Evolutionary conservation across 2,797 vertebrate genomes (phyloP), one percentile per base, ranked within the genome.

Genomic region (Thunnus albacares): DNA sequence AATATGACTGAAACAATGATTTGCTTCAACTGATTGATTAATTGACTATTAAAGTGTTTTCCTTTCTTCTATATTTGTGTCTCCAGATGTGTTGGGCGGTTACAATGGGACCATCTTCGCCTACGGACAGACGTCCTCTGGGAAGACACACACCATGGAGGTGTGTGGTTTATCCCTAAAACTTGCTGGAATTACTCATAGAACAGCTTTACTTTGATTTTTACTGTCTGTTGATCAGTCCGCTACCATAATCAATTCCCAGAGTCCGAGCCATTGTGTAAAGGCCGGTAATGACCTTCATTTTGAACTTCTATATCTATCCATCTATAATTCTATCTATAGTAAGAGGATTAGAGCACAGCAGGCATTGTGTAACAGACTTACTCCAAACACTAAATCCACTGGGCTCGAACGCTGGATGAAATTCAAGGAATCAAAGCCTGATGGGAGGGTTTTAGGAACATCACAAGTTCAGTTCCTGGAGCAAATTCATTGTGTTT

Each of bases 111-210:
- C 97, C 0, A 97, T 98, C 92, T 98, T 98, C 64, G 97, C 97
- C 2, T 98, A 98, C 2, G 97, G 97, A 28, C 97, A 98, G 91
- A 98, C 97, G 0, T 97, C 97, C 2, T 98, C 97, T 20, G 97
- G 97, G 80, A 98, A 98, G 90, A 98, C 97, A 0, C 97, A 98
- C 84, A 98, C 97, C 0, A 98, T 98, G 97, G 97, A 98, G 97
- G 97, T 97, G 90, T 83, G 85, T 13, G 0, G 30, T 33, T 33
- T 33, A 33, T 33, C 6, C 5, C 30, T 6, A 6, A 5, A 47
- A 47, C 15, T 15, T 15, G 4, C 43, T 45, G 43, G 43, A 45
- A 14, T 45, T 4, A 10, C 9, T 41, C 38, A 41, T 6, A 45
- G 13, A 45, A 2, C 35, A 10, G 35, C 35, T 38, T 38, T 38